phyloP scores from a whole-genome alignment of 2,113 vertebrate species.

The Sinocyclocheilus rhinocerous region DNA sequence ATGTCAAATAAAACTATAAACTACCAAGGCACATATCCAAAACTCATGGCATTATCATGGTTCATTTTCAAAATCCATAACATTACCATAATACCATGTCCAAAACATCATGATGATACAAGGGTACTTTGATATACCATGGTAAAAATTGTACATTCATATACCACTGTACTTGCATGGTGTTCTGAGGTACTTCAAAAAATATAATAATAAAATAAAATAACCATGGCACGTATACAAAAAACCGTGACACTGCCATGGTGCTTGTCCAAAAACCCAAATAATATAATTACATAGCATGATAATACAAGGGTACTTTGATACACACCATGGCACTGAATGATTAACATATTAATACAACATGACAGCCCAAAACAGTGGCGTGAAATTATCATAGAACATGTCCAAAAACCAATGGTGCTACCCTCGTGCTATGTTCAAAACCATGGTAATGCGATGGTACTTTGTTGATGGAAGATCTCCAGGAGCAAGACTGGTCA shows the following conservation, averaged over 20 bases:
- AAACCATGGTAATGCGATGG: neutral
- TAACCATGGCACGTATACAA: neutral
- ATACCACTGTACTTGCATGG: neutral
- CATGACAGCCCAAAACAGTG: neutral
- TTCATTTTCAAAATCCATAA: too few species aligned
- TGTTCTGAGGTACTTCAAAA: too few species aligned
- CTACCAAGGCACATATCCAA: neutral
- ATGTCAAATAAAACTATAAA: neutral
- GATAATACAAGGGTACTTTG: neutral
- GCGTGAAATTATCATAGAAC: neutral
- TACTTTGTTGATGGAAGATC: neutral
- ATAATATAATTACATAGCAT: neutral
- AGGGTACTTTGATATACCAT: neutral
- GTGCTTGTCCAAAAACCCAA: neutral
- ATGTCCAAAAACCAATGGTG: neutral
- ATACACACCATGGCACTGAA: neutral
- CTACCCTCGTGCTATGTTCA: neutral
- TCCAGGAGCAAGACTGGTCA: neutral
- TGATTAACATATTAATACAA: neutral
- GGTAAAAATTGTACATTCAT: neutral
- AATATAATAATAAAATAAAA: neutral
- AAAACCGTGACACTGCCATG: too few species aligned
- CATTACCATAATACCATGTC: too few species aligned
- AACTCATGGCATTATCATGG: neutral
- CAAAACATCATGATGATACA: too few species aligned